A percentile compares a stretch with the other conserved stretches of the same genome.
phyloP scores from a whole-genome alignment of 2,797 vertebrate species.

The Champsocephalus esox region DNA sequence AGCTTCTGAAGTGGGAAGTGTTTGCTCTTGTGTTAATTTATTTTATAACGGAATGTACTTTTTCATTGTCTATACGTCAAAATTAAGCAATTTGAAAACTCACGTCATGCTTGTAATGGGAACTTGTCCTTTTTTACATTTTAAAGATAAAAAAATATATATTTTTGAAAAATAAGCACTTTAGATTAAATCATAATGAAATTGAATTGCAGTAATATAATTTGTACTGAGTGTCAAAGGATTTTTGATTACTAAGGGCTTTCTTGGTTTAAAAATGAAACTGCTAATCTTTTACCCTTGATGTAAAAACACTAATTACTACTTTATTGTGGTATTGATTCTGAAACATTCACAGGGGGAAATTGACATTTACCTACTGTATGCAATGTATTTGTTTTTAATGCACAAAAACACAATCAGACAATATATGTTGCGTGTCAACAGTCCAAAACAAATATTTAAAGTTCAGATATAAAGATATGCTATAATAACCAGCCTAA shows the following conservation, averaged over 20 bases:
- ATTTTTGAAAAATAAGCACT: background rate
- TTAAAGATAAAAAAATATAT: background rate
- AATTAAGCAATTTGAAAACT: background rate
- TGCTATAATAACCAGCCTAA: constrained; percentile 58
- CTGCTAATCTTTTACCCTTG: background rate
- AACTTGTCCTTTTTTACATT: background rate
- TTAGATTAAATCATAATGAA: background rate
- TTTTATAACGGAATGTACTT: background rate
- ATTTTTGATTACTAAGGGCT: background rate
- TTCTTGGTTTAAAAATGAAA: background rate
- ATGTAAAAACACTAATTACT: constrained; percentile 3
- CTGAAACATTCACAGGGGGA: constrained; percentile 16
- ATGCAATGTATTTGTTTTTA: background rate
- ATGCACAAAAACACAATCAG: constrained; percentile 30
- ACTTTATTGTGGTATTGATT: background rate
- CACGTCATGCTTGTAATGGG: background rate
- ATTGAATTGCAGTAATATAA: background rate
- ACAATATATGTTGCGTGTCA: background rate
- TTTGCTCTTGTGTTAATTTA: background rate
- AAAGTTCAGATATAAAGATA: constrained; percentile 59
- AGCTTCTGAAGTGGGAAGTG: background rate
- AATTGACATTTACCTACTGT: constrained; percentile 25
- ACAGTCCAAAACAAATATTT: constrained; percentile 29
- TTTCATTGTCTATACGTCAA: background rate
- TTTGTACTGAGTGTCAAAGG: background rate